A percentile compares a stretch with the other conserved stretches of the same genome.
phyloP scores from a whole-genome alignment of 2,113 vertebrate genomes.

The Urocitellus parryii region DNA sequence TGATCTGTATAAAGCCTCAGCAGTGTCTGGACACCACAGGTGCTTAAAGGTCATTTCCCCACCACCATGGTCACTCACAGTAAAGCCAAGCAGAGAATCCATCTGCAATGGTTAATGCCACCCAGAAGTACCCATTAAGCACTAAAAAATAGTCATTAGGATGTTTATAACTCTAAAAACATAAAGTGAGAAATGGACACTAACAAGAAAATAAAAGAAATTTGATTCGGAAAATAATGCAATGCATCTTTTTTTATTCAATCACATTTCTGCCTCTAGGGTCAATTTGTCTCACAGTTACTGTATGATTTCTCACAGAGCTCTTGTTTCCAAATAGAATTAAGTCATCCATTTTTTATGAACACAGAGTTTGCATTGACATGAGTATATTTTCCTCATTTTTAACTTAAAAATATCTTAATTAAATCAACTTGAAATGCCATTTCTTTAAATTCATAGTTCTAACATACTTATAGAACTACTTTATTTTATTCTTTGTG shows the following conservation, averaged over 20 bases:
- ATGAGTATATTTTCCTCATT: not conserved
- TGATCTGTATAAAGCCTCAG: not conserved
- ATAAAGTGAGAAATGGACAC: slow-evolving; percentile 32
- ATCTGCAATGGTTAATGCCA: not conserved
- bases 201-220: slow-evolving; percentile 61
- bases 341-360: slow-evolving; percentile 42
- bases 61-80: not conserved
- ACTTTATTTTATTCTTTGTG: not conserved
- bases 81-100: not conserved
- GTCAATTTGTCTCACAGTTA: slow-evolving; percentile 60
- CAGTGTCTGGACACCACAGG: fast-evolving
- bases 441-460: not conserved
- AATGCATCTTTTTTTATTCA: slow-evolving; percentile 60
- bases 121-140: not conserved
- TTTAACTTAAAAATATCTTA: slow-evolving; percentile 8
- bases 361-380: not conserved
- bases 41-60: not conserved
- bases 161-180: slow-evolving; percentile 55
- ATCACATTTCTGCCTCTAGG: slow-evolving; percentile 64
- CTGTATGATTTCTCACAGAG: slow-evolving; percentile 63
- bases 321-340: slow-evolving; percentile 56
- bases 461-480: not conserved
- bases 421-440: slow-evolving; percentile 30
- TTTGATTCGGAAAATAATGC: slow-evolving; percentile 68
- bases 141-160: slow-evolving; percentile 25